Evolutionary conservation across 37 sponge, comb jelly and placozoan species (phyloP).

Genomic region (Cliona cf. orientalis): DNA sequence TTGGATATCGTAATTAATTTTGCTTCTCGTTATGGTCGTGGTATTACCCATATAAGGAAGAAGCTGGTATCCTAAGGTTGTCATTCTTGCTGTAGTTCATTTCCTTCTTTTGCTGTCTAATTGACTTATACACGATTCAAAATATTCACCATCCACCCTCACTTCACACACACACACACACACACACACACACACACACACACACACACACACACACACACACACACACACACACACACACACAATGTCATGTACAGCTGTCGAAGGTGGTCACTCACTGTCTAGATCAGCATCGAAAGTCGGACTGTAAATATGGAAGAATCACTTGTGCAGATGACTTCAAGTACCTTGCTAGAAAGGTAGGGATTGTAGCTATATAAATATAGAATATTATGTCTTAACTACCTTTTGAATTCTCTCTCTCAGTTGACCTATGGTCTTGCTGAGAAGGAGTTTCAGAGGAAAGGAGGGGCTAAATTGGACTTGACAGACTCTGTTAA

Average conservation of each 20-base stretch:
- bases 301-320: constrained; percentile 93
- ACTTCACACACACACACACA: constrained; percentile 13
- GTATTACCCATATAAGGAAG: no score
- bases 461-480: constrained; percentile 61
- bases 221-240: constrained; percentile 22
- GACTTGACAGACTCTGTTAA: constrained; percentile 74
- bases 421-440: constrained; percentile 91
- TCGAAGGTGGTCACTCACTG: constrained; percentile 85
- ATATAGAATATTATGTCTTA: not conserved
- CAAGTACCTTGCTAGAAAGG: constrained; percentile 96
- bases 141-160: no score
- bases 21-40: no score
- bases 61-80: no score
- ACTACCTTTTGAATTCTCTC: not conserved
- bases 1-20: no score
- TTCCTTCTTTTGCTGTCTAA: no score
- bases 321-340: constrained; percentile 92
- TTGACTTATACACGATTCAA: no score
- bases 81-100: no score
- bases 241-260: constrained; percentile 60
- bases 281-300: constrained; percentile 88
- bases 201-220: constrained; percentile 20
- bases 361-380: constrained; percentile 8
- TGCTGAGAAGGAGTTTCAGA: constrained; percentile 86
- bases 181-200: constrained; percentile 18